Conservation (phyloP, 2,797 vertebrate species). For the Pangasius djambal region DNA sequence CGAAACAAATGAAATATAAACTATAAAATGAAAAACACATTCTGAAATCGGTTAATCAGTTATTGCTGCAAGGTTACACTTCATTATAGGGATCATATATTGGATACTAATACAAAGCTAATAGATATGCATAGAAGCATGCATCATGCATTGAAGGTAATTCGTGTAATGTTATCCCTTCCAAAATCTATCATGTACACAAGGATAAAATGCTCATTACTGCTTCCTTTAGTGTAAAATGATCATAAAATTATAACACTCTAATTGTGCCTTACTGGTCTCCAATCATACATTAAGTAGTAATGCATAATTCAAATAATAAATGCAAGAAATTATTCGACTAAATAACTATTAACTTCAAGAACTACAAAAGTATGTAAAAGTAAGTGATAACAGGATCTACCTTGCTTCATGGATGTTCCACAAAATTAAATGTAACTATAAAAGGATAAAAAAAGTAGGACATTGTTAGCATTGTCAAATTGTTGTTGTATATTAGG, state of each 20-base stretch:
- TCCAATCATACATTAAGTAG: too few relatives aligned
- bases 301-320: too few relatives aligned
- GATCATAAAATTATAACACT: background rate
- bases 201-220: background rate
- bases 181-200: background rate
- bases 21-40: constrained; percentile 4
- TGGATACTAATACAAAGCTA: background rate
- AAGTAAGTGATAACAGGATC: too few relatives aligned
- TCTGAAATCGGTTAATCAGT: background rate
- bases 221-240: background rate
- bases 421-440: too few relatives aligned
- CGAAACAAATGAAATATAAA: constrained; percentile 58
- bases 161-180: background rate
- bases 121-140: background rate
- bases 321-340: too few relatives aligned
- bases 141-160: background rate
- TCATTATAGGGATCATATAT: background rate
- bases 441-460: too few relatives aligned
- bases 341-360: too few relatives aligned
- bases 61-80: background rate
- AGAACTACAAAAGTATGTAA: too few relatives aligned
- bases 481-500: too few relatives aligned
- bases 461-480: too few relatives aligned
- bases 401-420: too few relatives aligned
- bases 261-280: background rate